Evolutionary conservation across 1,140 invertebrate species (phyloP).

Genomic region (Drosophila tsacasi): DNA sequence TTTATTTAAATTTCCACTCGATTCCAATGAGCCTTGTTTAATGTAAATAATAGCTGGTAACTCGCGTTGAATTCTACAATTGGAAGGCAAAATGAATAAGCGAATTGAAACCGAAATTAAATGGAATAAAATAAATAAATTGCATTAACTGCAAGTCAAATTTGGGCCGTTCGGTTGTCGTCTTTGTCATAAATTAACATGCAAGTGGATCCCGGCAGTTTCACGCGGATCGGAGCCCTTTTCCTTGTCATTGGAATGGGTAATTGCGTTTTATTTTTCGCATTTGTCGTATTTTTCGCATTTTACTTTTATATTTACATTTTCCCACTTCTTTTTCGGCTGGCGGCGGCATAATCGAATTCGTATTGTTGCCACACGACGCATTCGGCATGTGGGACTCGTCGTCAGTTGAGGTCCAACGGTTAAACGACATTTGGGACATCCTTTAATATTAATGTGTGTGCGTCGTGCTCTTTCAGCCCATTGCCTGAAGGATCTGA

Average conservation of each 20-base stretch:
- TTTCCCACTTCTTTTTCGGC: conserved; percentile 24
- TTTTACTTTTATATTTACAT: conserved; percentile 8
- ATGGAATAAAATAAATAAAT: conserved; percentile 69
- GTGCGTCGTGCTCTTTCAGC: conserved; percentile 42
- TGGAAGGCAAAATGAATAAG: conserved; percentile 6
- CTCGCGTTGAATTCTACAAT: conserved; percentile 12
- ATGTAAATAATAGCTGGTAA: conserved; percentile 32
- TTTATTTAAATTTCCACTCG: conserved; percentile 30
- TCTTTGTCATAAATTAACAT: conserved; percentile 80
- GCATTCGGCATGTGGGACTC: conserved; percentile 22
- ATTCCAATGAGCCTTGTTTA: conserved; percentile 29
- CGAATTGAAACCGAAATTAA: conserved; percentile 22
- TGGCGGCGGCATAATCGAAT: conserved; percentile 63
- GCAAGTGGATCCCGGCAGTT: conserved; percentile 49
- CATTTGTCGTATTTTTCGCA: background rate
- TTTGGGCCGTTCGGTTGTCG: conserved; percentile 19
- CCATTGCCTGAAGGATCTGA: conserved; percentile 88
- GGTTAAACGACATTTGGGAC: conserved; percentile 53
- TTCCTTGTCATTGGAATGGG: conserved; percentile 23
- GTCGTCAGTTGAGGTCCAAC: conserved; percentile 14
- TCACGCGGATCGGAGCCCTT: conserved; percentile 35
- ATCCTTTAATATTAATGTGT: conserved; percentile 38
- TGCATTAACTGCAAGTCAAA: conserved; percentile 66
- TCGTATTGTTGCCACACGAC: conserved; percentile 43
- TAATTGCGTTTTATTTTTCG: conserved; percentile 72